A percentile compares a stretch with the other conserved stretches of the same genome.
Conservation (phyloP, 1,140 invertebrate genomes). For the Pseudomyrmex concolor region DNA sequence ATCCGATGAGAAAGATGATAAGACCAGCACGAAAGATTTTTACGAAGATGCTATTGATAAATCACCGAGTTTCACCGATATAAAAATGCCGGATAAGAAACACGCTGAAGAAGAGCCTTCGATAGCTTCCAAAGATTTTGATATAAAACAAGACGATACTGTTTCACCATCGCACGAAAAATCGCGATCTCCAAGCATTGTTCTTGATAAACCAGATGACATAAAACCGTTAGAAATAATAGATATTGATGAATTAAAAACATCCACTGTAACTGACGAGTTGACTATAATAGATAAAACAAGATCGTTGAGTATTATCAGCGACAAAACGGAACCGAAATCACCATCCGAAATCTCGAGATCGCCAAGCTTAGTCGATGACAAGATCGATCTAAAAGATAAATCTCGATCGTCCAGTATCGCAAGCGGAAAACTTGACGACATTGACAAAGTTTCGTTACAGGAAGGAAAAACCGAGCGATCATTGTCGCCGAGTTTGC, state of each 20-base stretch:
- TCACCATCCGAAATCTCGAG: slow-evolving; percentile 30
- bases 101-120: neutral
- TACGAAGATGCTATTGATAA: slow-evolving; percentile 30
- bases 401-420: slow-evolving; percentile 61
- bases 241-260: slow-evolving; percentile 34
- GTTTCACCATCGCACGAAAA: neutral
- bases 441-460: neutral
- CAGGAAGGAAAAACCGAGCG: neutral
- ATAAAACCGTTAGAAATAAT: neutral
- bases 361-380: slow-evolving; percentile 27
- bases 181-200: neutral
- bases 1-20: slow-evolving; percentile 17
- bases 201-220: slow-evolving; percentile 10
- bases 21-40: neutral
- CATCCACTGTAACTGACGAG: neutral
- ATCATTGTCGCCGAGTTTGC: neutral
- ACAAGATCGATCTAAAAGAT: slow-evolving; percentile 46
- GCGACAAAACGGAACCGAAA: slow-evolving; percentile 52
- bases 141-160: neutral
- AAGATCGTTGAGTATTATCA: slow-evolving; percentile 51
- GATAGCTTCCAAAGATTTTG: neutral
- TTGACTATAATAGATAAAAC: slow-evolving; percentile 1
- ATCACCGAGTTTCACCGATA: slow-evolving; percentile 2
- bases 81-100: neutral
- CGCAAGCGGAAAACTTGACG: slow-evolving; percentile 39